Evolutionary conservation across 2,113 vertebrate genomes (phyloP), one percentile per base, ranked within the genome.

Genomic region (Oreochromis aureus): DNA sequence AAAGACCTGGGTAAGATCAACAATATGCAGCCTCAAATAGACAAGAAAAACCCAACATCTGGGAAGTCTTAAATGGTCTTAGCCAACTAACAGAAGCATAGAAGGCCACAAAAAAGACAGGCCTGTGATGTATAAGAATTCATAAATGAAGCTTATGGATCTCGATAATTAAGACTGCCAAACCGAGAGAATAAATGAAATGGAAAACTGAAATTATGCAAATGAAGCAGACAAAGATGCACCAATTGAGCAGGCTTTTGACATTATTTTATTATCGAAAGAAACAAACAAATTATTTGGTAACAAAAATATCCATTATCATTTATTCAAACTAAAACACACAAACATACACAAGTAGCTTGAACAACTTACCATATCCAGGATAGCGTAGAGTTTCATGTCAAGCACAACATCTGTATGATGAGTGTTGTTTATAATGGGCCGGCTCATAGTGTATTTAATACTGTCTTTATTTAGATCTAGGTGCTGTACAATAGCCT

Each of bases 311-410:
- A 0, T 66, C 32, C 2, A 69, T 69, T 15, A 41, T 69, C 0
- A 69, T 41, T 69, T 39, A 69, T 69, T 69, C 63, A 13, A 69
- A 39, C 63, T 39, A 41, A 69, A 69, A 69, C 19, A 69, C 4
- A 69, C 19, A 39, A 39, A 39, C 63, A 69, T 39, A 0, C 34
- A 69, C 7, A 69, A 69, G n/a, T 69, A 69, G 63, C 63, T 22
- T 69, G 6, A 39, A 41, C 19, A 69, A 69, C 34, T 41, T 69
- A 69, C 63, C 63, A 69, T 41, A 69, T 69, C 63, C 34, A 69
- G 34, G 4, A 41, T 69, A 22, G 63, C 34, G 1, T 69, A 69
- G 34, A 69, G 63, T 69, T 69, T 69, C 63, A 69, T 69, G 19
- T 69, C 63, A 41, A 69, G 63, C 34, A 69, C 11, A 39, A 69